Conservation (phyloP, 2,113 vertebrate species). For the Myocastor coypus region DNA sequence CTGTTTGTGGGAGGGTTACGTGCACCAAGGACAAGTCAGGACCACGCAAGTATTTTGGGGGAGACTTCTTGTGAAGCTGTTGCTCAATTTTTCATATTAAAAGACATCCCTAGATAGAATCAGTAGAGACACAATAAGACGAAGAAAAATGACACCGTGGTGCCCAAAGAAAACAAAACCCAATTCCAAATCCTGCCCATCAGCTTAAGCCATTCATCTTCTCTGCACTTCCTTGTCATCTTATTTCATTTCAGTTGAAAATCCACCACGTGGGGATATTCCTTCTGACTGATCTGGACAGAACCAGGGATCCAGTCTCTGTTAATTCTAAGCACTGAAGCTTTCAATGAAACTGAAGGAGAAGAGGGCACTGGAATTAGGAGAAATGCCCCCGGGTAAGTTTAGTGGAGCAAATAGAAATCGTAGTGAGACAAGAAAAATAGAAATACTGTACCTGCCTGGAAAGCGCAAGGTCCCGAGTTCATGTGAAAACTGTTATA, state of each 20-base stretch:
- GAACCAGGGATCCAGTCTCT: background rate
- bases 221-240: conserved; percentile 66
- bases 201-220: conserved; percentile 81
- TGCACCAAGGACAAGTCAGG: conserved; percentile 23
- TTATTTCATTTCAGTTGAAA: conserved; percentile 70
- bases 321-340: background rate
- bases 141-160: conserved; percentile 78
- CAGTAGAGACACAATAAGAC: conserved; percentile 71
- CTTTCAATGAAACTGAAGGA: conserved; percentile 34
- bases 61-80: conserved; percentile 63
- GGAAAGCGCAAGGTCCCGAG: too few species aligned
- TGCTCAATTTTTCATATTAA: conserved; percentile 73
- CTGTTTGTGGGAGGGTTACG: background rate
- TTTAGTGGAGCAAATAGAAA: background rate
- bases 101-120: conserved; percentile 69
- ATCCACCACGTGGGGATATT: conserved; percentile 43
- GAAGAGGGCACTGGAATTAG: background rate
- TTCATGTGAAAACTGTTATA: background rate
- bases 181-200: conserved; percentile 77
- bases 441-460: background rate
- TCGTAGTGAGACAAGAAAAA: background rate
- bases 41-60: conserved; percentile 59
- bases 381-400: background rate
- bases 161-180: conserved; percentile 79
- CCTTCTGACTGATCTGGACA: conserved; percentile 45